Evolutionary conservation across 2,113 vertebrate genomes (phyloP), one percentile per base, ranked within the genome.

Genomic region (Empidonax alnorum): DNA sequence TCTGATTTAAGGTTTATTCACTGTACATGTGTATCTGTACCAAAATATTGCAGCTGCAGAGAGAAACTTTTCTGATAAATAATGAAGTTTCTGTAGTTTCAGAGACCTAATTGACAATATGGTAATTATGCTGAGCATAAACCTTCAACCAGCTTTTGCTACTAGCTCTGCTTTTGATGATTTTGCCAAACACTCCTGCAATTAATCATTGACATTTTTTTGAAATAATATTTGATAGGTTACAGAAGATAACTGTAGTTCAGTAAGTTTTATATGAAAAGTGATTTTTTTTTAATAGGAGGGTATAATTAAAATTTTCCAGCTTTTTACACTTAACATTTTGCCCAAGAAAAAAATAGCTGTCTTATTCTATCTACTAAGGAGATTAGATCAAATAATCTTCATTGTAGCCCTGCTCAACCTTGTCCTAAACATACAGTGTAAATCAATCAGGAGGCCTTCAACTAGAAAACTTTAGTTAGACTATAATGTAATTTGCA

Each of bases 121-220:
- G 13, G 15, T 91, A 90, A 96, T 93, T 79, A 56, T 83, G 33
- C 3, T 4, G 30, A 69, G 42, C 33, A 63, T 10, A 37, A 83
- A 10, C 31, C 47, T 96, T 96, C 89, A 75, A 86, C 89, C 74
- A 87, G 21, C 10, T 58, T 58, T 50, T 50, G n/a, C 62, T 35
- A 37, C 50, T 71, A 59, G 31, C 61, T 77, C 37, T 33, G n/a
- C 28, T 86, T 92, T 55, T 88, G 76, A 27, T 79, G 28, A 74
- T 66, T 90, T 28, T 25, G 1, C 28, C 14, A 49, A 76, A 76
- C 9, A 24, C 23, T 47, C 4, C 20, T 62, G 35, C 39, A 91
- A 93, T 95, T 94, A 77, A 93, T 97, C 81, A 91, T 25, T 53
- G 31, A 49, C n/a, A 87, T 77, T 82, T 20, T 35, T 35, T 25